A percentile compares a stretch with the other conserved stretches of the same genome.
Evolutionary conservation across 2,888 invertebrate genomes (phyloP).

Genomic region (Apotomis capreana): DNA sequence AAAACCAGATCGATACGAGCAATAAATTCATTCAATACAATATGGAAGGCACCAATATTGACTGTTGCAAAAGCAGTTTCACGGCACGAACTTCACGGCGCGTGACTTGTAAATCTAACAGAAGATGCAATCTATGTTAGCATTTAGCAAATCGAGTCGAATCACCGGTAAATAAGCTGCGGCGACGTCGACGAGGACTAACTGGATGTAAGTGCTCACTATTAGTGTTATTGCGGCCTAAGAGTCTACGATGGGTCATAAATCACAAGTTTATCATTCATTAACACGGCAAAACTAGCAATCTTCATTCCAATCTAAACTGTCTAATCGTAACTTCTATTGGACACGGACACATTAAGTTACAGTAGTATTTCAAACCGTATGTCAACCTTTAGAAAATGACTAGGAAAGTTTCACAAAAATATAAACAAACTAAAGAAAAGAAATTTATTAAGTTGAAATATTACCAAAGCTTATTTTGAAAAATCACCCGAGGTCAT

Average conservation of each 20-base stretch:
- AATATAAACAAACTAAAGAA: too few relatives aligned
- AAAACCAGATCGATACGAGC: constrained; percentile 13
- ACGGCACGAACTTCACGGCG: constrained; percentile 62
- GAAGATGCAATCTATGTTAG: constrained; percentile 47
- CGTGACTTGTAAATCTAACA: constrained; percentile 68
- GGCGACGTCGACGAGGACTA: constrained; percentile 18
- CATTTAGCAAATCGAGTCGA: constrained; percentile 19
- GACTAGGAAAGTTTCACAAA: too few relatives aligned
- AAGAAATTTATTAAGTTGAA: too few relatives aligned
- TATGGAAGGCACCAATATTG: constrained; percentile 23
- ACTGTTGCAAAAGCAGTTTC: constrained; percentile 29
- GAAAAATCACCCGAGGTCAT: too few relatives aligned
- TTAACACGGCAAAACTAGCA: constrained; percentile 26
- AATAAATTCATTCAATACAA: constrained; percentile 27
- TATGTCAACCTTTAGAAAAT: neutral
- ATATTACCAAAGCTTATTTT: too few relatives aligned
- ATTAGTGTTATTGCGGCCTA: constrained; percentile 26
- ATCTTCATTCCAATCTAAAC: constrained; percentile 30
- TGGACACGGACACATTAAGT: constrained; percentile 9
- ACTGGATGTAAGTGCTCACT: constrained; percentile 35
- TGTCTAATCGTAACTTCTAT: constrained; percentile 23
- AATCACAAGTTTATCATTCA: constrained; percentile 39
- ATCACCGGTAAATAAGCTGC: constrained; percentile 10
- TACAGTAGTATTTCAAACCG: constrained; percentile 15
- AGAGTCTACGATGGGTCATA: constrained; percentile 26